A percentile compares a stretch with the other conserved stretches of the same genome.
phyloP scores from a whole-genome alignment of 2,797 vertebrate species.

The Mycteria americana region DNA sequence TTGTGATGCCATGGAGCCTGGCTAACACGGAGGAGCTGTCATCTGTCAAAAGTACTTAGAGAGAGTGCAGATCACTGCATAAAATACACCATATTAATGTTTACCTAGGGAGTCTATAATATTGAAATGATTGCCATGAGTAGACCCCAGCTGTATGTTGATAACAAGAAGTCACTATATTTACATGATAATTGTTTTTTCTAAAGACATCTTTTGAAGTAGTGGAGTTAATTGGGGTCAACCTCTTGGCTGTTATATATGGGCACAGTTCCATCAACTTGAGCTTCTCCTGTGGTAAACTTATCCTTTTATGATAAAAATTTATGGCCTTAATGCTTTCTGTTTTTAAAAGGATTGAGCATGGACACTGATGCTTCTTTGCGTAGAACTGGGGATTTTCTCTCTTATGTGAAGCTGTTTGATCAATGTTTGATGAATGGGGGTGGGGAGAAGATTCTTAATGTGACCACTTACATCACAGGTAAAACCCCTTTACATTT shows the following conservation, averaged over 20 bases:
- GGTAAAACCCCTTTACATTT: neutral
- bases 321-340: neutral
- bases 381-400: neutral
- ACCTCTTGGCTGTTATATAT: neutral
- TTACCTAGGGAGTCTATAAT: neutral
- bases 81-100: neutral
- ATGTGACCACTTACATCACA: neutral
- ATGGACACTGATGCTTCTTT: neutral
- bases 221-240: slow-evolving; percentile 12
- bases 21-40: neutral
- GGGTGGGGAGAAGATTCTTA: neutral
- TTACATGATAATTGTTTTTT: neutral
- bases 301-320: neutral
- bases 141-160: neutral
- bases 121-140: neutral
- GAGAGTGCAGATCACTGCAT: neutral
- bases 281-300: neutral
- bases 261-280: neutral
- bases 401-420: neutral
- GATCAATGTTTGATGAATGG: neutral
- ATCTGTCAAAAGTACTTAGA: neutral
- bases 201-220: neutral
- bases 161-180: neutral
- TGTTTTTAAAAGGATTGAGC: neutral
- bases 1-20: neutral